Conservation (phyloP, 2,797 vertebrate species). For the Distichodus sexfasciatus region DNA sequence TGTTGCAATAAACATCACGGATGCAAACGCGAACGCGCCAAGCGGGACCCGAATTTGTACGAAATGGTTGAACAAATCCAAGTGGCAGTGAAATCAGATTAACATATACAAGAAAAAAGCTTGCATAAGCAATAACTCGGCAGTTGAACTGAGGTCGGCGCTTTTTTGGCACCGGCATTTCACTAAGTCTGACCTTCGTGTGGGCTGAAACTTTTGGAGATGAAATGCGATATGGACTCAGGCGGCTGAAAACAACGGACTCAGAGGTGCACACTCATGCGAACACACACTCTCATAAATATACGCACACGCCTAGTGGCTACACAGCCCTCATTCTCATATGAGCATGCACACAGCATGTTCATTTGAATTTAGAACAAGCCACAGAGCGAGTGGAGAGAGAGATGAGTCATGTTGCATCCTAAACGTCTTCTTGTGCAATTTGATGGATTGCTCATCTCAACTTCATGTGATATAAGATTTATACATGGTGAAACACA, state of each 20-base stretch:
- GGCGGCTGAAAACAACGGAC: neutral
- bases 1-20: constrained; percentile 26
- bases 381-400: neutral
- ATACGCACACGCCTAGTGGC: constrained; percentile 7
- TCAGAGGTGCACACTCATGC: constrained; percentile 18
- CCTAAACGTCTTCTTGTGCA: neutral
- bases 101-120: constrained; percentile 47
- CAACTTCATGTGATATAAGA: no score
- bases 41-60: constrained; percentile 44
- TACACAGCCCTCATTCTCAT: constrained; percentile 36
- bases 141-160: constrained; percentile 53
- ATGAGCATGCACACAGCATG: neutral
- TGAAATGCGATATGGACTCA: neutral
- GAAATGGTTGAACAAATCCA: constrained; percentile 50
- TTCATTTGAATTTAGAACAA: constrained; percentile 3
- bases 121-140: constrained; percentile 56
- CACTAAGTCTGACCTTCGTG: constrained; percentile 62
- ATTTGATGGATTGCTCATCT: neutral
- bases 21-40: constrained; percentile 34
- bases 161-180: constrained; percentile 58
- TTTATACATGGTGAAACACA: no score
- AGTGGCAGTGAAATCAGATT: constrained; percentile 60
- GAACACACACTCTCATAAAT: constrained; percentile 9
- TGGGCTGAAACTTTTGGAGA: constrained; percentile 58
- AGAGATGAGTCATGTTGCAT: constrained; percentile 14